A percentile compares a stretch with the other conserved stretches of the same genome.
Evolutionary conservation across 2,888 invertebrate species (phyloP).

Genomic region (Tuberolachnus salignus): DNA sequence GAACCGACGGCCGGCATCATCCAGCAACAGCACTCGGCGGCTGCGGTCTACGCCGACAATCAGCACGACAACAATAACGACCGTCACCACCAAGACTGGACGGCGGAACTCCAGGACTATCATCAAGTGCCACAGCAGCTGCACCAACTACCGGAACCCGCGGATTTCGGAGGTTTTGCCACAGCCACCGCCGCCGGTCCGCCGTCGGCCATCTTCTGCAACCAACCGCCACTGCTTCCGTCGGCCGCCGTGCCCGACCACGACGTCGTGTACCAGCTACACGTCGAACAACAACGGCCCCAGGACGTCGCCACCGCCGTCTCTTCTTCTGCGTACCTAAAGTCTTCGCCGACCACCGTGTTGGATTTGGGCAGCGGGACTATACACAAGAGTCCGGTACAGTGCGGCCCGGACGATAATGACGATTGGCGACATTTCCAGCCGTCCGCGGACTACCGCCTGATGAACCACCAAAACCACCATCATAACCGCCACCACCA

Average conservation of each 20-base stretch:
- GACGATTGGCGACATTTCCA: constrained; percentile 9
- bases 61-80: not conserved
- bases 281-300: constrained; percentile 26
- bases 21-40: not conserved
- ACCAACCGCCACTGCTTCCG: not conserved
- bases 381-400: constrained; percentile 67
- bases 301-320: not conserved
- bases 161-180: not conserved
- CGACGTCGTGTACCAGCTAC: constrained; percentile 44
- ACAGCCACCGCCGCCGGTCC: not conserved
- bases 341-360: constrained; percentile 71
- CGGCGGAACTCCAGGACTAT: not conserved
- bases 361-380: constrained; percentile 76
- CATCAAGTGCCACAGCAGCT: not conserved
- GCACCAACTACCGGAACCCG: not conserved
- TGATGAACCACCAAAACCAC: not conserved
- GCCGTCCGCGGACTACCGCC: not conserved
- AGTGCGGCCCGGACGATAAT: constrained; percentile 63
- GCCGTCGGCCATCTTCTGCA: not conserved
- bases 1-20: not conserved
- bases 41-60: not conserved
- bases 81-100: not conserved
- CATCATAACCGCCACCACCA: not conserved
- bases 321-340: constrained; percentile 57
- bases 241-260: not conserved